Percentiles rank a stretch among this genome's conserved stretches.
phyloP scores from a whole-genome alignment of 2,797 vertebrate genomes.

The Scomberomorus guttatus region DNA sequence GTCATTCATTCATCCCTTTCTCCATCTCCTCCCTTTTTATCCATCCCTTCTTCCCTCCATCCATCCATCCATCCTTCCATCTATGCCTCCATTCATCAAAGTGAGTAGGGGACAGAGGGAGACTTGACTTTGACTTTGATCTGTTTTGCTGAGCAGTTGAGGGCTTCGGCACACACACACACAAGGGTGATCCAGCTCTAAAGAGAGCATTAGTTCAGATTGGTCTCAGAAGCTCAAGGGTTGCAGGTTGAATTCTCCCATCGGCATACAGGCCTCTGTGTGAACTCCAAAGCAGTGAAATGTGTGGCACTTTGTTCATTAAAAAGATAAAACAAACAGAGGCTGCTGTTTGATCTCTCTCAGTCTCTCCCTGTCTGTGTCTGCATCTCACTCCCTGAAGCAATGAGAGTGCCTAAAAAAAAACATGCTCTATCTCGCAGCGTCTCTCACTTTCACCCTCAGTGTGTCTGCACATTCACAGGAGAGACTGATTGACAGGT shows the following conservation, averaged over 20 bases:
- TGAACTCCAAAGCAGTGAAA: conserved; percentile 48
- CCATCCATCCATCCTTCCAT: conserved; percentile 31
- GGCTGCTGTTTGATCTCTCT: conserved; percentile 55
- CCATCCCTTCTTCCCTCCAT: conserved; percentile 4
- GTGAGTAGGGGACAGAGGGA: conserved; percentile 50
- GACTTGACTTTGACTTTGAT: conserved; percentile 70
- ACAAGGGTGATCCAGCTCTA: not conserved
- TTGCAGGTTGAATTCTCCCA: conserved; percentile 57
- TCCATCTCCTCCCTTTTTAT: conserved; percentile 37
- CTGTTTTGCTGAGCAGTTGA: conserved; percentile 36
- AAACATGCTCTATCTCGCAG: not conserved
- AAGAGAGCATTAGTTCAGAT: conserved; percentile 36
- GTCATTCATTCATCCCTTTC: conserved; percentile 45
- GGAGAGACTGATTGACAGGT: conserved; percentile 33
- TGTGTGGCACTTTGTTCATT: conserved; percentile 61
- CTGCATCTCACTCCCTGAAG: conserved; percentile 35
- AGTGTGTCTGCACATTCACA: conserved; percentile 12
- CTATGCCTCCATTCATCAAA: conserved; percentile 59
- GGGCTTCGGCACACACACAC: not conserved
- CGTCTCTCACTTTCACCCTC: conserved; percentile 4
- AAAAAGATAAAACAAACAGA: conserved; percentile 64
- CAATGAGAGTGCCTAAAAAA: not conserved
- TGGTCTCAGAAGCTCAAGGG: conserved; percentile 19
- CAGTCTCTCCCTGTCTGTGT: conserved; percentile 29
- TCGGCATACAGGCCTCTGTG: conserved; percentile 9